Evolutionary conservation across 2,888 invertebrate species (phyloP).

Genomic region (Morpho achilles): DNA sequence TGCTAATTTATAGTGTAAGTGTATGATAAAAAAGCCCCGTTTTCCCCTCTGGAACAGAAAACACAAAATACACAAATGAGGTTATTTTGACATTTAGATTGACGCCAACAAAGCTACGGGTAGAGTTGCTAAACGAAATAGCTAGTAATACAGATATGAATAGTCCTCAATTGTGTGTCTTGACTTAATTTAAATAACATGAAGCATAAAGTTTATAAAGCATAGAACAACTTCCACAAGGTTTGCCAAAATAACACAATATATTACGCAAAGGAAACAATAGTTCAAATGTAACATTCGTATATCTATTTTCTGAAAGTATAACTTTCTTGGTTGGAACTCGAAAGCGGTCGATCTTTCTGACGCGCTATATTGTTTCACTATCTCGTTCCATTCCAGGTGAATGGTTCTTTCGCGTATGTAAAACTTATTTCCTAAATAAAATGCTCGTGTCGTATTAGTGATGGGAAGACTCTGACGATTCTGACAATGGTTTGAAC

Average conservation of each 20-base stretch:
- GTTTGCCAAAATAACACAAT: slow-evolving; percentile 36
- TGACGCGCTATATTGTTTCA: slow-evolving; percentile 55
- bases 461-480: slow-evolving; percentile 21
- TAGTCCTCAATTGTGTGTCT: background rate
- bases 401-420: slow-evolving; percentile 39
- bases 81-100: too few relatives aligned
- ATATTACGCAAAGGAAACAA: slow-evolving; percentile 31
- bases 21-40: too few relatives aligned
- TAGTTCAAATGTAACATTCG: slow-evolving; percentile 36
- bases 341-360: slow-evolving; percentile 49
- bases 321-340: slow-evolving; percentile 53
- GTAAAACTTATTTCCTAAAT: slow-evolving; percentile 25
- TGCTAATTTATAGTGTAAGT: too few relatives aligned
- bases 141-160: too few relatives aligned
- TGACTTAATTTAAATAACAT: slow-evolving; percentile 21
- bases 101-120: too few relatives aligned
- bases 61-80: too few relatives aligned
- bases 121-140: too few relatives aligned
- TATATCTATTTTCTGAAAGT: slow-evolving; percentile 45
- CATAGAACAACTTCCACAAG: slow-evolving; percentile 33
- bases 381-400: slow-evolving; percentile 61
- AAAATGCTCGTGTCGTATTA: slow-evolving; percentile 22
- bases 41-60: background rate
- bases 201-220: slow-evolving; percentile 34
- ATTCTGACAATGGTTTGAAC: slow-evolving; percentile 29